phyloP scores from a whole-genome alignment of 1,140 invertebrate species.

The Lucilia sericata region DNA sequence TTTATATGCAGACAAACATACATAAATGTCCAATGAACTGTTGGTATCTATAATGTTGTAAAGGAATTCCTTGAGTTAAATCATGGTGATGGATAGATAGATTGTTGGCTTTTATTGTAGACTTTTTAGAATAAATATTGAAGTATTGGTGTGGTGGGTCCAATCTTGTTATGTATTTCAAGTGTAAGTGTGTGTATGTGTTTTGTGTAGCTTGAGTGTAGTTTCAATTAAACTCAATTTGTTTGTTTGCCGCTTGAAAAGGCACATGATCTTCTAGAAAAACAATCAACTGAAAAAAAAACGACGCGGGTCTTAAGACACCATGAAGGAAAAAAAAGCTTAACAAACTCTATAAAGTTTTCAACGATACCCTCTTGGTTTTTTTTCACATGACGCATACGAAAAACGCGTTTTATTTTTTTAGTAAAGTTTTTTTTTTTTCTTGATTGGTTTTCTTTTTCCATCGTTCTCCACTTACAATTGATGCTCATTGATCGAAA shows the following conservation, averaged over 20 bases:
- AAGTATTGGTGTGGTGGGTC: neutral
- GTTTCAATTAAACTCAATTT: slow-evolving; percentile 51
- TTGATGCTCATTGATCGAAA: slow-evolving; percentile 67
- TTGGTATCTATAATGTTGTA: neutral
- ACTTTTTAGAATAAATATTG: slow-evolving; percentile 8
- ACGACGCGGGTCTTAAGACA: neutral
- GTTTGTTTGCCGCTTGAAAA: slow-evolving; percentile 47
- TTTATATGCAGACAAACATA: neutral
- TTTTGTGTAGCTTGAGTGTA: slow-evolving; percentile 26
- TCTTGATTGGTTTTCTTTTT: slow-evolving; percentile 23
- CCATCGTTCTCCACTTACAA: slow-evolving; percentile 18
- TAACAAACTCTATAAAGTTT: neutral
- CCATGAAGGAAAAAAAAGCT: neutral
- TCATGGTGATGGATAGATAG: slow-evolving; percentile 26
- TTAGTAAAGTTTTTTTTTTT: neutral
- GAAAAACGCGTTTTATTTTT: slow-evolving; percentile 36
- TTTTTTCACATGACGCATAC: slow-evolving; percentile 37
- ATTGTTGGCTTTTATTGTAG: neutral
- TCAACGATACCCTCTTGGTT: neutral
- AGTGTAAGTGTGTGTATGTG: neutral
- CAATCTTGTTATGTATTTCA: neutral
- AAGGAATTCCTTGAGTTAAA: slow-evolving; percentile 21
- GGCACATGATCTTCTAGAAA: slow-evolving; percentile 35
- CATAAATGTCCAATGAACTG: neutral
- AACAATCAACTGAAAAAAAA: slow-evolving; percentile 13